Base-by-base conservation (phyloP, 2,888 invertebrate species). In the Agonopterix alstromeriana region DNA sequence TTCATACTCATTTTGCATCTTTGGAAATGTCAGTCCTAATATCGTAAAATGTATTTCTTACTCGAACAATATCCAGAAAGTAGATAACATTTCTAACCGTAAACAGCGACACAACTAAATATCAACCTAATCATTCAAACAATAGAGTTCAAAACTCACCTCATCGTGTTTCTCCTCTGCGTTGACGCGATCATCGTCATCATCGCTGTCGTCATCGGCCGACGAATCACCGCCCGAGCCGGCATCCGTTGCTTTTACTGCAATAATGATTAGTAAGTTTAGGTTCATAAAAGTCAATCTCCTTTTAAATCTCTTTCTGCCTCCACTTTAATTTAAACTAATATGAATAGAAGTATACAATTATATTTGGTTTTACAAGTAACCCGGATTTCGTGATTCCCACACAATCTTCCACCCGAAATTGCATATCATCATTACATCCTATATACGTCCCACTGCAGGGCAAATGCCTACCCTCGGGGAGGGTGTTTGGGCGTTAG, bases 121-220 rank as follows among this genome's bases (percentile, higher is more conserved):
- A 42, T 8, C n/a, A 11, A 11, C n/a, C n/a, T 27, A 27, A 27
- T 27, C 27, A 27, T 27, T 27, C 27, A 27, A 27, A 27, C 5
- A 27, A 27, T 27, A 27, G 27, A 27, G 27, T 27, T 27, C 27
- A 27, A 27, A 27, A 38, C 67, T 82, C 70, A 92, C 93, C 92
- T 93, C 91, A 75, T 93, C 93, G 58, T 93, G 93, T 63, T 91
- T 90, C 66, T 93, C 93, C 52, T 92, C 91, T 53, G 90, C 77
- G 54, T 77, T 82, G 58, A 81, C 83, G 57, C 88, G 88, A 53
- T 93, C 93, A 51, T 93, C 93, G 40, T 94, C 94, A 51, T 93
- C 94, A 58, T 94, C 94, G 52, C 94, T 93, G 78, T 94, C 94
- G 57, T 94, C 94, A 63, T 93, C 94, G 10, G 92, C 92, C 12